Evolutionary conservation across 2,113 vertebrate species (phyloP).

Genomic region (Bubo scandiacus): DNA sequence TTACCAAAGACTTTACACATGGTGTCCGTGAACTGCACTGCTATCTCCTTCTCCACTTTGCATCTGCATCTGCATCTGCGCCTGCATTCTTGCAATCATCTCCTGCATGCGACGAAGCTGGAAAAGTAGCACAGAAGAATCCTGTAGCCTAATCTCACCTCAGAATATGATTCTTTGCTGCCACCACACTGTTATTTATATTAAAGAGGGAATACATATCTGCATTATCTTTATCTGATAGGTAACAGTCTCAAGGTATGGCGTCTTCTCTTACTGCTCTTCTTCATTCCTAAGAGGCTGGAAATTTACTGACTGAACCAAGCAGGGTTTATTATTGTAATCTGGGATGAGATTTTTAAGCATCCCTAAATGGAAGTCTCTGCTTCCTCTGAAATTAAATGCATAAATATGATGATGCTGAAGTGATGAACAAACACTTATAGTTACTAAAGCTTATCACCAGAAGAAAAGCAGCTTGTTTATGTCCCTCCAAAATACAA

Average conservation of each 20-base stretch:
- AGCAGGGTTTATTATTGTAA: background rate
- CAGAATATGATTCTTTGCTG: background rate
- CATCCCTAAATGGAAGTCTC: background rate
- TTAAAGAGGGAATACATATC: background rate
- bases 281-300: background rate
- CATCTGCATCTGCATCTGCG: constrained; percentile 92
- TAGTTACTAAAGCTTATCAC: background rate
- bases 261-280: background rate
- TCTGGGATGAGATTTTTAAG: background rate
- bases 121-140: background rate
- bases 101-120: constrained; percentile 98
- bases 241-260: background rate
- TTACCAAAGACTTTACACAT: constrained; percentile 64
- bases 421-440: background rate
- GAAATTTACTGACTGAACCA: background rate
- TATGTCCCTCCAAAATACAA: background rate
- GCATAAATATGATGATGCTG: background rate
- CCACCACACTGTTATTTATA: background rate
- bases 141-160: background rate
- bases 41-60: constrained; percentile 80
- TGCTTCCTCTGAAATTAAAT: background rate
- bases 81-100: constrained; percentile 97
- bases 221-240: background rate
- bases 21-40: constrained; percentile 59
- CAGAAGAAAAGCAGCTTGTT: background rate